These are phyloP conservation scores for Drosophila pruinosa DNA, from an alignment of 1,140 invertebrate genomes.

Conservation along the genomic window DNA sequence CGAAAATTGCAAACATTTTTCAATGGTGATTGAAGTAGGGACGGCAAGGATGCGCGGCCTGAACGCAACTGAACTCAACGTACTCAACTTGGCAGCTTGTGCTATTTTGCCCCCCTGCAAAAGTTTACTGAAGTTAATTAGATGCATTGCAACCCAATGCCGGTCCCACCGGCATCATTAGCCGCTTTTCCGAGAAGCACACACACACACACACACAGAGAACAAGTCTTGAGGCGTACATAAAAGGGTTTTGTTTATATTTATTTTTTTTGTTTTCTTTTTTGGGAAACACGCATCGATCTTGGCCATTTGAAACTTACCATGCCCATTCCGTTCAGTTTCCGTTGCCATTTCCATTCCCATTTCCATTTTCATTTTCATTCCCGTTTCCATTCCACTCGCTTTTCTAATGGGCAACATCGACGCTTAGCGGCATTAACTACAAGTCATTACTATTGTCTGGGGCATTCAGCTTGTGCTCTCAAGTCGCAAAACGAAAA, in stretches of 20 bases:
- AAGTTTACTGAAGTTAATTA: conserved; percentile 59
- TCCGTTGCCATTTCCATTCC: not conserved
- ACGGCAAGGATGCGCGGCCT: not conserved
- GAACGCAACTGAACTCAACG: not conserved
- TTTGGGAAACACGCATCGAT: conserved; percentile 15
- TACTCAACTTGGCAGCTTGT: conserved; percentile 10
- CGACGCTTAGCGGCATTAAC: conserved; percentile 65
- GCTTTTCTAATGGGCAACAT: conserved; percentile 27
- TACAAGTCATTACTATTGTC: conserved; percentile 77
- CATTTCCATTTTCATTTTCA: not conserved
- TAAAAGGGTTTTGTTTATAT: conserved; percentile 19
- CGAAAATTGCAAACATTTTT: conserved; percentile 38
- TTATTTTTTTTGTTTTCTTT: not conserved
- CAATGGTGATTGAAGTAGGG: conserved; percentile 12
- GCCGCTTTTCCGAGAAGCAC: conserved; percentile 8
- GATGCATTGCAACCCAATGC: conserved; percentile 53
- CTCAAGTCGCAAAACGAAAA: conserved; percentile 24
- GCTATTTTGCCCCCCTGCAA: not conserved
- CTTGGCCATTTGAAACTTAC: conserved; percentile 4
- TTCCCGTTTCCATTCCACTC: not conserved
- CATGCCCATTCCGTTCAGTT: too few relatives aligned
- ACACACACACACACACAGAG: not conserved
- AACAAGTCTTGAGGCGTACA: conserved; percentile 20
- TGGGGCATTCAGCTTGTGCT: conserved; percentile 43
- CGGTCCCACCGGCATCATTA: conserved; percentile 65